These are phyloP conservation scores for Gandaritis pyraliata DNA, from an alignment of 2,888 invertebrate species.

Conservation along the genomic window DNA sequence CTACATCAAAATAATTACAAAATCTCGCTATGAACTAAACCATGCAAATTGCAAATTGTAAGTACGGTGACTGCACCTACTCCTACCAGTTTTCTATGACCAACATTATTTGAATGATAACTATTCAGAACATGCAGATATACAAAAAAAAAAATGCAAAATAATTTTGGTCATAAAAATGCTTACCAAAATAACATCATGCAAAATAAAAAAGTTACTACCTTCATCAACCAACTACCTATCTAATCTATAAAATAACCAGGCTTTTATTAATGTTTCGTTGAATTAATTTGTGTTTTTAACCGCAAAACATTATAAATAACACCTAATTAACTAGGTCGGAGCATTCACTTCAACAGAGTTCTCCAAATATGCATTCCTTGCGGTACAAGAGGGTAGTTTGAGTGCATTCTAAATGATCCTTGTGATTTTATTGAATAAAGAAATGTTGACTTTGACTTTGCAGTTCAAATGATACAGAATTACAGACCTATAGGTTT, in stretches of 20 bases:
- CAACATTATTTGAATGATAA: neutral
- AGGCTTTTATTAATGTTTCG: neutral
- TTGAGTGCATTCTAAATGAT: too few relatives aligned
- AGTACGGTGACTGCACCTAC: conserved; percentile 4
- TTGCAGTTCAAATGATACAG: conserved; percentile 1
- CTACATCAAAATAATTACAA: conserved; percentile 3
- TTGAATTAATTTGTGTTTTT: neutral
- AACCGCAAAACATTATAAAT: neutral
- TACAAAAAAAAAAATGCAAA: neutral
- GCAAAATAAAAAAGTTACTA: conserved; percentile 13
- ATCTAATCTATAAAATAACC: neutral
- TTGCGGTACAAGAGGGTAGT: neutral
- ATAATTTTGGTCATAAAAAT: too few relatives aligned
- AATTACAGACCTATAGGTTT: conserved; percentile 1
- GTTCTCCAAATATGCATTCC: neutral
- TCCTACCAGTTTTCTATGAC: neutral
- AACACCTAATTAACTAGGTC: neutral
- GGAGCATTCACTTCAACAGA: neutral
- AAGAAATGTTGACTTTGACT: too few relatives aligned
- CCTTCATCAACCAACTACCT: neutral
- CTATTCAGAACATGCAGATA: neutral
- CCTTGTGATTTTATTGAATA: too few relatives aligned
- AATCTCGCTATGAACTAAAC: conserved; percentile 13
- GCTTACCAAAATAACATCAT: conserved; percentile 2
- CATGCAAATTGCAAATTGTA: too few relatives aligned